Percentiles rank a stretch among this genome's conserved stretches.
phyloP scores from a whole-genome alignment of 2,888 invertebrate genomes.

The Trachelus stipa region DNA sequence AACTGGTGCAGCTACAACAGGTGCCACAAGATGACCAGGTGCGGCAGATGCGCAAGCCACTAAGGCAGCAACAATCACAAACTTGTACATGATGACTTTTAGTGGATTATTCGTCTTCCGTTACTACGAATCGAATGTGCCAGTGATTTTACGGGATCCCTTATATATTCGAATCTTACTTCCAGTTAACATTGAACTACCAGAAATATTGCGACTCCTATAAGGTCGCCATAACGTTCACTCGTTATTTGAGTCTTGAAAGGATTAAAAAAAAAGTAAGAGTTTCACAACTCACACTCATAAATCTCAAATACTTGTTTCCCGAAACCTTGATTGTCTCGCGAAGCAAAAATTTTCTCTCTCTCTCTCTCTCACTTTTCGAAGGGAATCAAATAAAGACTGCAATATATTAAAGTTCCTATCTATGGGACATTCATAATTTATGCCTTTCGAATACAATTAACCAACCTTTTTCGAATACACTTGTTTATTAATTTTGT shows the following conservation, averaged over 20 bases:
- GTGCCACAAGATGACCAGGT: conserved; percentile 49
- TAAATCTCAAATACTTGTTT: not conserved
- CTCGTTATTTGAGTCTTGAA: not conserved
- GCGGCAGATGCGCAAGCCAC: conserved; percentile 63
- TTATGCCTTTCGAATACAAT: no score
- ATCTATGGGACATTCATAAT: no score
- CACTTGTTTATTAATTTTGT: no score
- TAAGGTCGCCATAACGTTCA: conserved; percentile 2
- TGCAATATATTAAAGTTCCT: no score
- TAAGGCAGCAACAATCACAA: conserved; percentile 32
- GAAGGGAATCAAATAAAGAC: no score
- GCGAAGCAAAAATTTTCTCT: no score
- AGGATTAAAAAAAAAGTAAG: not conserved
- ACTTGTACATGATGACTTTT: conserved; percentile 30
- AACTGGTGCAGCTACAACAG: conserved; percentile 42
- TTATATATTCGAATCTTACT: no score
- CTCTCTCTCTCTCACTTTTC: no score
- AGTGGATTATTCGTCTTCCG: no score
- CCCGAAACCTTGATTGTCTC: conserved; percentile 2
- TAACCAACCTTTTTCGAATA: no score
- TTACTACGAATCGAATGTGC: no score
- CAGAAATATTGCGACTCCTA: not conserved
- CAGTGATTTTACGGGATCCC: no score
- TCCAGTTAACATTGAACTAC: not conserved
- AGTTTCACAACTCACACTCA: not conserved